phyloP scores from a whole-genome alignment of 2,888 invertebrate genomes.

The Erebia epiphron region DNA sequence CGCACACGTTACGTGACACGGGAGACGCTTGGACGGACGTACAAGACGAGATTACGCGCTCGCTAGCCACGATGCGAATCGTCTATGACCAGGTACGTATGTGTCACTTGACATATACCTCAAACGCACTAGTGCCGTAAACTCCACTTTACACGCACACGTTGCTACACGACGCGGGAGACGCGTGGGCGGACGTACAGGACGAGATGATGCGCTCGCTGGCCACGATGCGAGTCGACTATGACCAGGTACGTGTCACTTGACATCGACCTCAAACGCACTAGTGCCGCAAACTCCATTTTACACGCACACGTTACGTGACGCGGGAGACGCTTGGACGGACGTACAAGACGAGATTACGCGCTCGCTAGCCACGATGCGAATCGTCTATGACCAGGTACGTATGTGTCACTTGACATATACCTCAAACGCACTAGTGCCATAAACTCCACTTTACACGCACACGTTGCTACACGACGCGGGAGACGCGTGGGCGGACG shows the following conservation, averaged over 20 bases:
- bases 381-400: too few relatives aligned
- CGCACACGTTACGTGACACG: constrained; percentile 94
- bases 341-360: constrained; percentile 99
- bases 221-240: constrained; percentile 99
- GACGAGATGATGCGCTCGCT: constrained; percentile 99
- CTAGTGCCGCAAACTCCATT: constrained; percentile 96
- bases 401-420: too few relatives aligned
- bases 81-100: constrained; percentile 93
- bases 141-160: constrained; percentile 96
- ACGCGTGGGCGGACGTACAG: constrained; percentile 98
- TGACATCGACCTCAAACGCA: constrained; percentile 78
- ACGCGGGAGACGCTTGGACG: constrained; percentile 82
- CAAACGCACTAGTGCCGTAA: constrained; percentile 91
- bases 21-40: constrained; percentile 98
- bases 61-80: constrained; percentile 98
- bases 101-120: constrained; percentile 45
- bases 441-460: too few relatives aligned
- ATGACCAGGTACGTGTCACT: constrained; percentile 87
- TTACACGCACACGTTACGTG: constrained; percentile 87
- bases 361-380: constrained; percentile 73
- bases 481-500: too few relatives aligned
- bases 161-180: constrained; percentile 78
- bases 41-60: constrained; percentile 99
- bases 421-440: too few relatives aligned
- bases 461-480: too few relatives aligned